phyloP scores from a whole-genome alignment of 1,140 invertebrate species.

The Hesperophylax magnus region DNA sequence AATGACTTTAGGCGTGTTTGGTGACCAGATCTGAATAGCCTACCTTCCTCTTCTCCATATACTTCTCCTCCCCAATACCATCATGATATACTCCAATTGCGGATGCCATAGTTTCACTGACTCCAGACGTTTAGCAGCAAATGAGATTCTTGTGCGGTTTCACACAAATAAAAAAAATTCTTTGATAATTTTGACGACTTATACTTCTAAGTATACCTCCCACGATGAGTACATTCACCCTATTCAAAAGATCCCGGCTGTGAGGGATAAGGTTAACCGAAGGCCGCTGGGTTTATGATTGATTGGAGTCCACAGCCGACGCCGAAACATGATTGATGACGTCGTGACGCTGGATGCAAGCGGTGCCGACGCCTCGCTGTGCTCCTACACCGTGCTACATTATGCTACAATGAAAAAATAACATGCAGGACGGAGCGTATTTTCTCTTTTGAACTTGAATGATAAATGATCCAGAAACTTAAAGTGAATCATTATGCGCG shows the following conservation, averaged over 20 bases:
- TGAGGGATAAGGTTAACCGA: slow-evolving; percentile 26
- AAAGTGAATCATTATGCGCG: not conserved
- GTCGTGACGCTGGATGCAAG: slow-evolving; percentile 45
- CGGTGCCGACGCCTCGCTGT: not conserved
- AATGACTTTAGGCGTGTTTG: no score
- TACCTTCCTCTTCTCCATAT: no score
- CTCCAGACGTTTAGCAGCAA: no score
- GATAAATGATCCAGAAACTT: slow-evolving; percentile 11
- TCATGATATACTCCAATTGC: no score
- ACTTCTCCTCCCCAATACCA: no score
- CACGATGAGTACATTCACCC: not conserved
- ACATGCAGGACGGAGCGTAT: not conserved
- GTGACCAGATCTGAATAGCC: no score
- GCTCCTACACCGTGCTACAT: no score
- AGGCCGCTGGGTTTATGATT: slow-evolving; percentile 27
- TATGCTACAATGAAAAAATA: not conserved
- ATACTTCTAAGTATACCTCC: not conserved
- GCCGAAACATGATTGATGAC: slow-evolving; percentile 55
- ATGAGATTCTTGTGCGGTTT: no score
- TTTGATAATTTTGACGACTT: not conserved
- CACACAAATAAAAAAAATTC: no score
- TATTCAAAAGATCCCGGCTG: not conserved
- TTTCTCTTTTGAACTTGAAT: not conserved
- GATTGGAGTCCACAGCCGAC: slow-evolving; percentile 21
- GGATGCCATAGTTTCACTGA: no score